phyloP scores from a whole-genome alignment of 1,140 invertebrate genomes.

The Sycobia sp. region DNA sequence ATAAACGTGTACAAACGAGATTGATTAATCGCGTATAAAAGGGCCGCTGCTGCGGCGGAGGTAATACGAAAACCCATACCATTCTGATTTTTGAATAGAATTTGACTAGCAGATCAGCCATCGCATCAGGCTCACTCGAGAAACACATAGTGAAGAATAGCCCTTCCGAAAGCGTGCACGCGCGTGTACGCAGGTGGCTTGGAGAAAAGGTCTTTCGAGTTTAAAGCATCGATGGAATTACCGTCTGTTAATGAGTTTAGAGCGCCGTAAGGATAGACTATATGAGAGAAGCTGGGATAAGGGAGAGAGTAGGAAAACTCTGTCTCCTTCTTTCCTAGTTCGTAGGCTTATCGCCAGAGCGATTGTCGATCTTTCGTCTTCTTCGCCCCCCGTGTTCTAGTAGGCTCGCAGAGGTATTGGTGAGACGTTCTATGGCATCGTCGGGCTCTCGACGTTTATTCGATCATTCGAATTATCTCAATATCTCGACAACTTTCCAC shows the following conservation, averaged over 20 bases:
- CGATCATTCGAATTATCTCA: conserved; percentile 46
- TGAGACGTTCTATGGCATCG: neutral
- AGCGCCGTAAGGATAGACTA: conserved; percentile 46
- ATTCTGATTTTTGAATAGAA: conserved; percentile 24
- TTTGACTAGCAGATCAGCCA: conserved; percentile 6
- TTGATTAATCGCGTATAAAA: conserved; percentile 36
- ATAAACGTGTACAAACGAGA: conserved; percentile 27
- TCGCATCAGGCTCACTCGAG: conserved; percentile 14
- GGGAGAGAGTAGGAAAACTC: neutral
- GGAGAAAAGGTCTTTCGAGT: too few species aligned
- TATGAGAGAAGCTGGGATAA: neutral
- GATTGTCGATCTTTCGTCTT: conserved; percentile 30
- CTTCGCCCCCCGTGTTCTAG: neutral
- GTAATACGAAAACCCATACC: too few species aligned
- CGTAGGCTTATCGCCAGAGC: conserved; percentile 14
- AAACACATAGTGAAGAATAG: too few species aligned
- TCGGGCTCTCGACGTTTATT: conserved; percentile 39
- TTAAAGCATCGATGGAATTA: conserved; percentile 57
- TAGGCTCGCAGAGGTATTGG: neutral
- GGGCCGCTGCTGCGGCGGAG: too few species aligned
- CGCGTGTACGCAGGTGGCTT: too few species aligned
- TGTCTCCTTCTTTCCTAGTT: conserved; percentile 23
- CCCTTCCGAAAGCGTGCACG: too few species aligned
- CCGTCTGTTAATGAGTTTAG: conserved; percentile 54
- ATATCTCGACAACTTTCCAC: conserved; percentile 33